A percentile compares a stretch with the other conserved stretches of the same genome.
These are phyloP conservation scores for Hippocampus abdominalis DNA, from an alignment of 2,113 vertebrate species.

Conservation along the genomic window DNA sequence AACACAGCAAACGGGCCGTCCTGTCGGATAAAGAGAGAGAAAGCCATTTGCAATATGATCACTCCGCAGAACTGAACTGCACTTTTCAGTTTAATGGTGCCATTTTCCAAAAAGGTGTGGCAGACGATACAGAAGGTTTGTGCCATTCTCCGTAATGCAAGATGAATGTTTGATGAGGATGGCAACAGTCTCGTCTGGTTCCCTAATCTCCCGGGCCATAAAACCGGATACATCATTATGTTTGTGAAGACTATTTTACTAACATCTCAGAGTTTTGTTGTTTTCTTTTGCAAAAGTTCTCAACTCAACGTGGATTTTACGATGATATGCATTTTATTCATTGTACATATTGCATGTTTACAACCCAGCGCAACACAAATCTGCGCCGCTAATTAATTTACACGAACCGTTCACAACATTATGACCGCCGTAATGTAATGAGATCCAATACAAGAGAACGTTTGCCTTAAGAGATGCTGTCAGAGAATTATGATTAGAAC, in stretches of 20 bases:
- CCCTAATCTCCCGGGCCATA: conserved; percentile 31
- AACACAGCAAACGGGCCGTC: conserved; percentile 53
- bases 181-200: conserved; percentile 28
- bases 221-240: conserved; percentile 42
- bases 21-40: conserved; percentile 60
- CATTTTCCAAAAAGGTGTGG: conserved; percentile 31
- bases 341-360: not conserved
- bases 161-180: conserved; percentile 48
- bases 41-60: conserved; percentile 58
- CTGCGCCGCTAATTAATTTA: too few relatives aligned
- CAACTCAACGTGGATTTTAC: conserved; percentile 27
- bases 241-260: conserved; percentile 43
- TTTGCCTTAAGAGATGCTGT: not conserved
- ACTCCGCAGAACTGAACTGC: conserved; percentile 45
- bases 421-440: not conserved
- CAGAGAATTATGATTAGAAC: not conserved
- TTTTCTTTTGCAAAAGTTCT: conserved; percentile 26
- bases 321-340: conserved; percentile 10
- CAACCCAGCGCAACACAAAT: too few relatives aligned
- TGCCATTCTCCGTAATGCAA: conserved; percentile 39
- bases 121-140: conserved; percentile 20
- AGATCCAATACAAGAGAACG: not conserved
- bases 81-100: conserved; percentile 42
- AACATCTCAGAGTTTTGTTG: conserved; percentile 10
- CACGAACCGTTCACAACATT: not conserved